Evolutionary conservation across 1,140 invertebrate genomes (phyloP).

Genomic region (Teleogryllus occipitalis): DNA sequence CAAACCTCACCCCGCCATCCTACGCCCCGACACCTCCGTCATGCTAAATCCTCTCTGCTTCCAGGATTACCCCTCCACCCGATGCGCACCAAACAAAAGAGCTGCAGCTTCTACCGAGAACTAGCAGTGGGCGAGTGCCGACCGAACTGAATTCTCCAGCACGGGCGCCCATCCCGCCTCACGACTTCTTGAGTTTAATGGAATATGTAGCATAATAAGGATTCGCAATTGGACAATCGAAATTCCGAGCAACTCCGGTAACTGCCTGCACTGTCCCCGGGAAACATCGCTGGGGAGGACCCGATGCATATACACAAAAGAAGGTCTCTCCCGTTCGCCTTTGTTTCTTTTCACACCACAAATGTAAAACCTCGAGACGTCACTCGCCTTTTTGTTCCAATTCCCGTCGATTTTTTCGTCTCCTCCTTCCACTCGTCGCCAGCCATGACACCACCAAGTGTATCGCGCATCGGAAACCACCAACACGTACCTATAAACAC

Average conservation of each 20-base stretch:
- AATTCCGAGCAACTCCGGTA: neutral
- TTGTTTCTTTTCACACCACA: conserved; percentile 1
- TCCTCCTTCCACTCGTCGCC: neutral
- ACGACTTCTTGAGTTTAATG: neutral
- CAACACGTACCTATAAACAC: conserved; percentile 4
- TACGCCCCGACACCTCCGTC: neutral
- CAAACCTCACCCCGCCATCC: neutral
- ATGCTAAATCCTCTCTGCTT: neutral
- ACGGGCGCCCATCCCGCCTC: no score
- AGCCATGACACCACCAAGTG: neutral
- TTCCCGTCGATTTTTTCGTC: neutral
- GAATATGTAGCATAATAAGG: neutral
- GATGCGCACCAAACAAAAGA: no score
- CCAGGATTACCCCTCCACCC: neutral
- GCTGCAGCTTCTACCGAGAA: no score
- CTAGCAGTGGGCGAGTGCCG: no score
- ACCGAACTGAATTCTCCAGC: neutral
- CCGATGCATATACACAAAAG: neutral
- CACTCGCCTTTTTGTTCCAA: neutral
- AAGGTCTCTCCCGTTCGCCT: neutral
- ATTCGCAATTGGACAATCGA: neutral
- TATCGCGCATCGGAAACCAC: neutral
- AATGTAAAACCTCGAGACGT: neutral
- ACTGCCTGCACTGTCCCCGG: neutral
- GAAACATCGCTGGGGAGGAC: neutral